phyloP scores from a whole-genome alignment of 2,113 vertebrate genomes.

The Crotalus viridis region DNA sequence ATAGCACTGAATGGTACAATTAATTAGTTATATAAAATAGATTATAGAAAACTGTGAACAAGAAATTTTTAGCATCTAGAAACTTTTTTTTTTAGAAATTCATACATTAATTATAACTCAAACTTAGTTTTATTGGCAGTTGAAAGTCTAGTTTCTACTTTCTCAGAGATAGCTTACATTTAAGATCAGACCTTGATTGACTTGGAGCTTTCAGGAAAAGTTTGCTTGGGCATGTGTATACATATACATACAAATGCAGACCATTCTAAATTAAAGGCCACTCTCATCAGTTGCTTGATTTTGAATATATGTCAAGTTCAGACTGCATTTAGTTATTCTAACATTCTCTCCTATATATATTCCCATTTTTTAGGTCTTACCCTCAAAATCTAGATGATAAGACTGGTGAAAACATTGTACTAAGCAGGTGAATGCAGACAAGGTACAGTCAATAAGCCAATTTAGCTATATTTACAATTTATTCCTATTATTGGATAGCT shows the following conservation, averaged over 20 bases:
- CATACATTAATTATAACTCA: not conserved
- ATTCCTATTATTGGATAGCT: not conserved
- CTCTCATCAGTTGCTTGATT: not conserved
- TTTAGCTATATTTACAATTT: not conserved
- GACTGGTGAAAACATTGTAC: no score
- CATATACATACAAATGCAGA: not conserved
- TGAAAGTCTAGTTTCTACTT: not conserved
- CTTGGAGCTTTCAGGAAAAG: not conserved
- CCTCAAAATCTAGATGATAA: not conserved
- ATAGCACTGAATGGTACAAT: not conserved
- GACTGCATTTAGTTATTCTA: not conserved
- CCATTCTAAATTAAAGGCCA: not conserved
- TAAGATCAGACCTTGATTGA: not conserved
- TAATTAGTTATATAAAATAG: not conserved
- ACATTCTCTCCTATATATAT: not conserved
- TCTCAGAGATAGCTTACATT: not conserved
- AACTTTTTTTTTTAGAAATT: not conserved
- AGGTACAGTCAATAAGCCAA: not conserved
- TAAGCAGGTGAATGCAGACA: not conserved
- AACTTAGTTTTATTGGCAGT: not conserved
- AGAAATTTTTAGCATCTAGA: not conserved
- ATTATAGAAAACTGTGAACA: not conserved
- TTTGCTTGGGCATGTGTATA: not conserved
- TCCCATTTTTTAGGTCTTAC: not conserved
- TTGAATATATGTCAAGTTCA: not conserved